Evolutionary conservation across 2,797 vertebrate species (phyloP).

Genomic region (Diplodus sargus): DNA sequence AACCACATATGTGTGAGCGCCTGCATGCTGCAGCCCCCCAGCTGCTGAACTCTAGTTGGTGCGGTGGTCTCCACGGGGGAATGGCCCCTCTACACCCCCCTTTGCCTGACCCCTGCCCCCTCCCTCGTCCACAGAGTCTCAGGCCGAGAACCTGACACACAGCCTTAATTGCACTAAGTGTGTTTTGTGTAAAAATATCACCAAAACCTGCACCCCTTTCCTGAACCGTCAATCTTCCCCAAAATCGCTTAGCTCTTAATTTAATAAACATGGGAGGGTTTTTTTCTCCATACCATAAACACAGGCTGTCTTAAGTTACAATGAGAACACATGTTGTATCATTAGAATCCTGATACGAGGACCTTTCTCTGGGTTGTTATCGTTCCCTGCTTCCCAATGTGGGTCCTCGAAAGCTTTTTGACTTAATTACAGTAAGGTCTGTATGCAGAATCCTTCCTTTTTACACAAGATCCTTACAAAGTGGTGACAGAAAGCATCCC

Average conservation of each 20-base stretch:
- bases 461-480: conserved; percentile 28
- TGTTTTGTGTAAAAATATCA: conserved; percentile 90
- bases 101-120: conserved; percentile 38
- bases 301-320: conserved; percentile 82
- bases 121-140: conserved; percentile 64
- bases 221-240: conserved; percentile 84
- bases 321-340: conserved; percentile 83
- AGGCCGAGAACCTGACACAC: conserved; percentile 76
- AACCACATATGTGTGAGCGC: conserved; percentile 48
- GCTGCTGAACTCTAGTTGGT: conserved; percentile 69
- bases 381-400: conserved; percentile 50
- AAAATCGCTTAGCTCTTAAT: conserved; percentile 82
- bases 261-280: conserved; percentile 82
- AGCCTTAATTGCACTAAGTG: conserved; percentile 85
- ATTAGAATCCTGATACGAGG: conserved; percentile 75
- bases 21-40: conserved; percentile 44
- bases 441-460: conserved; percentile 21
- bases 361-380: conserved; percentile 64
- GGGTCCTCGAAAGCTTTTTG: conserved; percentile 44
- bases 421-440: conserved; percentile 48
- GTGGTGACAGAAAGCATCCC: conserved; percentile 36
- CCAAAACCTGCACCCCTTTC: conserved; percentile 84
- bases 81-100: conserved; percentile 11
- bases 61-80: conserved; percentile 48
- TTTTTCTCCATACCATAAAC: conserved; percentile 77